A percentile compares a stretch with the other conserved stretches of the same genome.
These are phyloP conservation scores for Hylaeus anthracinus DNA, from an alignment of 1,140 invertebrate genomes.

Conservation along the genomic window DNA sequence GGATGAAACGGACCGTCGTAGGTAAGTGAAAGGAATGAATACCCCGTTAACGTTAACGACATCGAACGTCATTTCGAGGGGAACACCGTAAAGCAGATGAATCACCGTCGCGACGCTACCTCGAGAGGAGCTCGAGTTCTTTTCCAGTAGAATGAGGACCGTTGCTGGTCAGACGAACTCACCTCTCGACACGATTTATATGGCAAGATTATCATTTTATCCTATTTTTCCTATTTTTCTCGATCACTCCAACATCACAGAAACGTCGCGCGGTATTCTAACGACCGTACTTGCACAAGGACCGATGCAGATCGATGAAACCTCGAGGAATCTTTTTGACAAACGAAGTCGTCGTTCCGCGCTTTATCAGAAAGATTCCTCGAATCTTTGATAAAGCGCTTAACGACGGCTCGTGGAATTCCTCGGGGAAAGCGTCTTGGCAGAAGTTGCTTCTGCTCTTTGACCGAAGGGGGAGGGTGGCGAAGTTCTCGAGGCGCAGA, in stretches of 20 bases:
- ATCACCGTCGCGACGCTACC: neutral
- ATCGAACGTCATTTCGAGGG: neutral
- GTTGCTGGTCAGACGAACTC: neutral
- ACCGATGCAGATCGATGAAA: too few relatives aligned
- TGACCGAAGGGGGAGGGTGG: neutral
- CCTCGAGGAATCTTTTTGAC: too few relatives aligned
- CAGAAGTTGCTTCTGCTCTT: neutral
- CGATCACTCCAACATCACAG: too few relatives aligned
- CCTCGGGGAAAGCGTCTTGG: too few relatives aligned
- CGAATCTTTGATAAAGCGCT: neutral
- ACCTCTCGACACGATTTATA: too few relatives aligned
- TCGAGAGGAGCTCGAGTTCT: neutral
- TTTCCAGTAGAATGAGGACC: neutral
- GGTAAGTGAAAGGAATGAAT: neutral
- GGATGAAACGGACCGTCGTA: neutral
- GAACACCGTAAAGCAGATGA: neutral
- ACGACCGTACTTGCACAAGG: too few relatives aligned
- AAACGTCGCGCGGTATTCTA: too few relatives aligned
- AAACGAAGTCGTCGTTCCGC: too few relatives aligned
- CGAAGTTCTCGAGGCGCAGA: too few relatives aligned
- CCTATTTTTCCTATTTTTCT: too few relatives aligned
- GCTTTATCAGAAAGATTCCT: neutral
- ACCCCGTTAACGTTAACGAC: conserved; percentile 17
- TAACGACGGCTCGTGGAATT: neutral
- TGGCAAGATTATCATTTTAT: too few relatives aligned